Conservation (phyloP, 1,140 invertebrate species). For the Saccostrea echinata region DNA sequence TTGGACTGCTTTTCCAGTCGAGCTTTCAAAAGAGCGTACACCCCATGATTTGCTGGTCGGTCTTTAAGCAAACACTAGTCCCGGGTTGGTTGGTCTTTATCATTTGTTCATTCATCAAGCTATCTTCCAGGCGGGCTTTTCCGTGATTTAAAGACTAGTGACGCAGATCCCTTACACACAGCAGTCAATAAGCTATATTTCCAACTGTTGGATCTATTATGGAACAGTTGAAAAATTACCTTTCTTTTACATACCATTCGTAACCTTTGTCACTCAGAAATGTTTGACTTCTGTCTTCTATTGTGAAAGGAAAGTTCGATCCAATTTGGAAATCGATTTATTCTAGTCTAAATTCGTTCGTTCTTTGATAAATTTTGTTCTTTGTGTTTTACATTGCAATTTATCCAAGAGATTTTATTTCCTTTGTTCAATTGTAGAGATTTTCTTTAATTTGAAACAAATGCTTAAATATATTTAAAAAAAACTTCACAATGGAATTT, state of each 20-base stretch:
- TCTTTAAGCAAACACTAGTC: slow-evolving; percentile 1
- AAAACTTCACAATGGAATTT: background rate
- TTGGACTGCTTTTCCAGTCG: slow-evolving; percentile 32
- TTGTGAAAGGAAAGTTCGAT: slow-evolving; percentile 29
- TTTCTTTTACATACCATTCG: slow-evolving; percentile 31
- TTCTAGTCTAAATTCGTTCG: background rate
- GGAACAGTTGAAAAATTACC: slow-evolving; percentile 31
- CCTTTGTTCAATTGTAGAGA: background rate
- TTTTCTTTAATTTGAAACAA: slow-evolving; percentile 2
- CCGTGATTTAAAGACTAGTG: slow-evolving; percentile 24
- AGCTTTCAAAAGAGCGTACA: slow-evolving; percentile 13
- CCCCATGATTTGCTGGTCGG: slow-evolving; percentile 14
- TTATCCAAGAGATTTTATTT: background rate
- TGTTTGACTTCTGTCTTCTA: slow-evolving; percentile 27
- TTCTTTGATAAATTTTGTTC: slow-evolving; percentile 19
- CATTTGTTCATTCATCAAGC: slow-evolving; percentile 22
- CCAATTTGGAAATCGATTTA: slow-evolving; percentile 32
- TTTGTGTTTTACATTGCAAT: background rate
- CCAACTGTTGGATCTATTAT: slow-evolving; percentile 17
- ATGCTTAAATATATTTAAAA: background rate
- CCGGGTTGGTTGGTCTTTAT: slow-evolving; percentile 30
- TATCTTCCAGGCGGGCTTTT: slow-evolving; percentile 37
- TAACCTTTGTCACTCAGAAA: slow-evolving; percentile 15
- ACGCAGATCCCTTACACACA: slow-evolving; percentile 12
- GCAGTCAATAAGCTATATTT: slow-evolving; percentile 35